phyloP scores from a whole-genome alignment of 2,888 invertebrate genomes.

The Aproaerema taeniolella region DNA sequence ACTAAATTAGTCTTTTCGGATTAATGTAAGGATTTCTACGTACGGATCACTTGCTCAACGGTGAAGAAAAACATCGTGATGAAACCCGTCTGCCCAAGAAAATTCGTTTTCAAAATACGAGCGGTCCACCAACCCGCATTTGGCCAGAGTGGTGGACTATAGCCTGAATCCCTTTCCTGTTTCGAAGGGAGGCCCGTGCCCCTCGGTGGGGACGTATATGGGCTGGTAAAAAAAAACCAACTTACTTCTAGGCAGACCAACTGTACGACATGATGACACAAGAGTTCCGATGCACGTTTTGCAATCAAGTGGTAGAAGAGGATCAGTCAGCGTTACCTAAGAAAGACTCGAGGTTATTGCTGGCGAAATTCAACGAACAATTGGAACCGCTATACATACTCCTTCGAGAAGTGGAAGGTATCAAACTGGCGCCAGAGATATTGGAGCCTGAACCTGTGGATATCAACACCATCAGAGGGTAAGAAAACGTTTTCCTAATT shows the following conservation, averaged over 20 bases:
- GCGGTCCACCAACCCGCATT: no score
- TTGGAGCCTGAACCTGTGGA: conserved; percentile 96
- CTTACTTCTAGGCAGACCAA: conserved; percentile 86
- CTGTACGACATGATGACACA: conserved; percentile 89
- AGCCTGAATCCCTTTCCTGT: no score
- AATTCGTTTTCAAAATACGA: no score
- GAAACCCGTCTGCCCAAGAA: no score
- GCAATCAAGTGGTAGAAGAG: conserved; percentile 93
- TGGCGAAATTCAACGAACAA: conserved; percentile 97
- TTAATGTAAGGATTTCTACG: no score
- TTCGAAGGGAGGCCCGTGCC: no score
- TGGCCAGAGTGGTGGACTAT: no score
- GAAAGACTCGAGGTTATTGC: conserved; percentile 92
- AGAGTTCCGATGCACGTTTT: conserved; percentile 94
- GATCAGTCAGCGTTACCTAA: conserved; percentile 95
- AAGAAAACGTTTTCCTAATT: conserved; percentile 17
- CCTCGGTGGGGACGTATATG: no score
- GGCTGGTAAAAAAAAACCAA: no score
- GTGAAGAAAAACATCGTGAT: no score
- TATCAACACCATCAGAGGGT: conserved; percentile 90
- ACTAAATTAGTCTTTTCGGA: no score
- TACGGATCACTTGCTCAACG: no score
- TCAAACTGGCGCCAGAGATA: conserved; percentile 94
- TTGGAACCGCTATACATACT: conserved; percentile 94
- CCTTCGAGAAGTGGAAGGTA: conserved; percentile 93